Evolutionary conservation across 37 sponge, comb jelly and placozoan genomes (phyloP).

Genomic region (Halisarca cf. caerulea): DNA sequence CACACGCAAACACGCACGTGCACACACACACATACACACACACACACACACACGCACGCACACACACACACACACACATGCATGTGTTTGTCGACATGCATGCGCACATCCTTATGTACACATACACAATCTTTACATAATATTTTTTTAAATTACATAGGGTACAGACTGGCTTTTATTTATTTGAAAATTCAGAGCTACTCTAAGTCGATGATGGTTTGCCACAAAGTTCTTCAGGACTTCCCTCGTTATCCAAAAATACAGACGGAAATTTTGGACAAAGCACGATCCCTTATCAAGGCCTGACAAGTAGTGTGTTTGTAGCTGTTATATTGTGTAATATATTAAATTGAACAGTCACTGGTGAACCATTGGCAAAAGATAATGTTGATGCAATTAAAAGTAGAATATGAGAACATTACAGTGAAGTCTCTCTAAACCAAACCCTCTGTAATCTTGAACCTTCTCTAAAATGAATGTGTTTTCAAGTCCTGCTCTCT

Average conservation of each 20-base stretch:
- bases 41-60: neutral
- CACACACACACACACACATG: neutral
- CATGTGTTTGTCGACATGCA: neutral
- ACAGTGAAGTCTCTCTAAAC: too few species aligned
- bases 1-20: too few species aligned
- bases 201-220: constrained; percentile 90
- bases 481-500: too few species aligned
- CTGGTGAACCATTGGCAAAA: too few species aligned
- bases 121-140: neutral
- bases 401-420: too few species aligned
- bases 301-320: neutral
- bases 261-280: constrained; percentile 90
- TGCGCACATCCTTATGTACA: neutral
- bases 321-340: too few species aligned
- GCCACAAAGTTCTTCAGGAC: constrained; percentile 83
- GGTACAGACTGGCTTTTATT: constrained; percentile 95
- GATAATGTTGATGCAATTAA: too few species aligned
- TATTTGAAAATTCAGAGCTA: constrained; percentile 85
- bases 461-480: too few species aligned
- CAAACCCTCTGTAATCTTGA: too few species aligned
- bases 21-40: too few species aligned
- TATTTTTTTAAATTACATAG: constrained; percentile 38
- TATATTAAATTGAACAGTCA: too few species aligned
- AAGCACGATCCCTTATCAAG: constrained; percentile 68
- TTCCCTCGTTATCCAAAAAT: constrained; percentile 95